Evolutionary conservation across 2,797 vertebrate species (phyloP).

Genomic region (Pseudocheirus occidentalis): DNA sequence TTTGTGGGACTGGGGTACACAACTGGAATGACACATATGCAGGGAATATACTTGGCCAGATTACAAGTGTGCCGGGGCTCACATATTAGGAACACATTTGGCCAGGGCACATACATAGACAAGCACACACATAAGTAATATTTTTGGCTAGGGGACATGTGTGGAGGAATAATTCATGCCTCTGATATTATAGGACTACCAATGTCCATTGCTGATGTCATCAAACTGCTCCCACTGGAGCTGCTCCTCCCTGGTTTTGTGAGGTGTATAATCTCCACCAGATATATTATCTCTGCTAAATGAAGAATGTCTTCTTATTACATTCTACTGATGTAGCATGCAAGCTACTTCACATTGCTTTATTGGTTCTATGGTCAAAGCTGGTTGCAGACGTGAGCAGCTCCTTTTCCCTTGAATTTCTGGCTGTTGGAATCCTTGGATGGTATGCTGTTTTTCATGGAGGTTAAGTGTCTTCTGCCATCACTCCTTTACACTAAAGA

Average conservation of each 20-base stretch:
- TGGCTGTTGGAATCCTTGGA: neutral
- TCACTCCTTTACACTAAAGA: neutral
- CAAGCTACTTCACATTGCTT: neutral
- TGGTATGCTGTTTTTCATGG: neutral
- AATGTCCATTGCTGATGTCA: neutral
- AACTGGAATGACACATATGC: neutral
- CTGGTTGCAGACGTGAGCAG: neutral
- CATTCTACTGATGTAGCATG: neutral
- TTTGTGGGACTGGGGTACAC: neutral
- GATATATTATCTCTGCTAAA: neutral
- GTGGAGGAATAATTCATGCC: neutral
- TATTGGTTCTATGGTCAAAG: neutral
- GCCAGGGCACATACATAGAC: neutral
- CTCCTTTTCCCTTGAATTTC: neutral
- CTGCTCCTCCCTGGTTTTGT: neutral
- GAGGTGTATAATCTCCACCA: neutral
- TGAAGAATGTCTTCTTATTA: neutral
- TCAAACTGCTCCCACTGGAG: neutral
- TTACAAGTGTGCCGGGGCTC: neutral
- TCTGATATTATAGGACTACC: neutral
- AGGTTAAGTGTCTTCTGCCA: neutral
- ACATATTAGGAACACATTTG: neutral
- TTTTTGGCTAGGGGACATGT: neutral
- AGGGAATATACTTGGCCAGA: neutral
- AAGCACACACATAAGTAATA: neutral